phyloP scores from a whole-genome alignment of 2,113 vertebrate species.

The Neoarius graeffei region DNA sequence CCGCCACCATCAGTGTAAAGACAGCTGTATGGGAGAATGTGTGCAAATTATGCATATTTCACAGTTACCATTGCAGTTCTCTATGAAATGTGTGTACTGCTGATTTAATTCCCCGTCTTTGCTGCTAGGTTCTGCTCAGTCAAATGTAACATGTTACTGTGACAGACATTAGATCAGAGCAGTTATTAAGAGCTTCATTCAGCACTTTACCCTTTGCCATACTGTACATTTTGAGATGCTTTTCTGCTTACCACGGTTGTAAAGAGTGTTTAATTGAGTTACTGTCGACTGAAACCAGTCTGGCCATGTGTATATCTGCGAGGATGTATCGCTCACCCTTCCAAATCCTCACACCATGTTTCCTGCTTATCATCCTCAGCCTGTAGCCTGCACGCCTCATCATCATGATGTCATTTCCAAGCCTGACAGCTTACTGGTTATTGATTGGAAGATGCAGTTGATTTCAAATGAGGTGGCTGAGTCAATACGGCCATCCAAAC shows the following conservation, averaged over 20 bases:
- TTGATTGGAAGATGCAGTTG: conserved; percentile 60
- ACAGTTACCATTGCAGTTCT: neutral
- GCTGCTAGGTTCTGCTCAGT: conserved; percentile 26
- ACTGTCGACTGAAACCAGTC: neutral
- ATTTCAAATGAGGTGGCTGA: conserved; percentile 52
- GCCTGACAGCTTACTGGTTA: conserved; percentile 75
- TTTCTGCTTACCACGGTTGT: too few species aligned
- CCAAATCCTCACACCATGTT: neutral
- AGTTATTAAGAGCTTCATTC: neutral
- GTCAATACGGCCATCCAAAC: conserved; percentile 27
- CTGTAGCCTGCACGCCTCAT: conserved; percentile 70
- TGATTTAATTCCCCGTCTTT: conserved; percentile 36
- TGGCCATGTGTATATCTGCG: neutral
- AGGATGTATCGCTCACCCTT: neutral
- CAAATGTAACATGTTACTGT: neutral
- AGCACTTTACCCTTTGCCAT: neutral
- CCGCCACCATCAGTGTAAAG: neutral
- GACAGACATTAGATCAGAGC: neutral
- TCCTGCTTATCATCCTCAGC: conserved; percentile 35
- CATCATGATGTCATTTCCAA: conserved; percentile 71
- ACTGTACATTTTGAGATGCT: neutral
- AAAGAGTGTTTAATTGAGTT: neutral
- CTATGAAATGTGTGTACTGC: conserved; percentile 10
- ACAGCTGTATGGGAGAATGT: neutral
- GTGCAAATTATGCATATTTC: neutral